Percentiles rank a stretch among this genome's conserved stretches.
These are phyloP conservation scores for Saguinus midas DNA, from an alignment of 2,113 vertebrate genomes.

Conservation along the genomic window DNA sequence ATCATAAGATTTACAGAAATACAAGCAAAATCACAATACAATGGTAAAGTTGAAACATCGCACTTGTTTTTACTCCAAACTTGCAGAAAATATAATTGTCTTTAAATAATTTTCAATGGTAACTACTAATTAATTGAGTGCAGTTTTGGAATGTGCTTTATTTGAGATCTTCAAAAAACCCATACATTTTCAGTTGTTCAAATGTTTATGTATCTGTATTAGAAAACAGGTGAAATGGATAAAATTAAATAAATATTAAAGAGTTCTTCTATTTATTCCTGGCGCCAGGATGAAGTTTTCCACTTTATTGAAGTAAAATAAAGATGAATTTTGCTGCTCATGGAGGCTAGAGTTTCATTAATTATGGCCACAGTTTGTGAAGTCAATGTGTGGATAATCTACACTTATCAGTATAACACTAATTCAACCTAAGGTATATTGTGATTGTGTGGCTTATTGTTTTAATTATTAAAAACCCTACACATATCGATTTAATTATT, in stretches of 20 bases:
- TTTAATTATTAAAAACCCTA: conserved; percentile 1
- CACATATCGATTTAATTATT: conserved; percentile 17
- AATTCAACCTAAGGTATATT: neutral
- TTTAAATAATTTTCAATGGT: neutral
- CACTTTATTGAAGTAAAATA: neutral
- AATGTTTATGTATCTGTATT: neutral
- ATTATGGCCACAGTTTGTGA: neutral
- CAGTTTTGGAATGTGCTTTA: neutral
- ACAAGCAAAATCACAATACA: neutral
- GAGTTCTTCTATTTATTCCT: neutral
- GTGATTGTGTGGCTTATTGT: neutral
- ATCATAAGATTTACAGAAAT: neutral
- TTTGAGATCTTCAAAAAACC: neutral
- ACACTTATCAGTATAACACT: neutral
- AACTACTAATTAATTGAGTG: neutral
- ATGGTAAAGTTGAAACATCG: neutral
- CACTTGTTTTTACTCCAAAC: neutral
- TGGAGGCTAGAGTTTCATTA: neutral
- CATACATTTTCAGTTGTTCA: neutral
- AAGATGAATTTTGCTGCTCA: neutral
- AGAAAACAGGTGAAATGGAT: neutral
- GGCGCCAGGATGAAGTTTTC: neutral
- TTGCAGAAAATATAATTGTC: neutral
- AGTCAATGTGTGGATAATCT: neutral
- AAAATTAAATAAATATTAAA: neutral